Base-by-base conservation (phyloP, 2,888 invertebrate species). In the Drosophila setosimentum region DNA sequence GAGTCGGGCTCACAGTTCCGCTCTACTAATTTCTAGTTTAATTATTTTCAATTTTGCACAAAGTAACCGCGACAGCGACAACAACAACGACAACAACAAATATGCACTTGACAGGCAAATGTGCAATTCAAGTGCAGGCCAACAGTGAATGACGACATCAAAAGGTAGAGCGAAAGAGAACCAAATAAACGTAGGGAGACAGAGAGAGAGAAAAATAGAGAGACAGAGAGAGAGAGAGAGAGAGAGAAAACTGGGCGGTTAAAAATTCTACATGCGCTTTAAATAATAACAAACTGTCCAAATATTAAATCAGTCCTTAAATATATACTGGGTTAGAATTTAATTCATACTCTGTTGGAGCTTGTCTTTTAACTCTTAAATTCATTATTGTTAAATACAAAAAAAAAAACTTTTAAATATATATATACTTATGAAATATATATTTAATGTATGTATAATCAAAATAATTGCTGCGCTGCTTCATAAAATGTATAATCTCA, bases 21-120 rank as follows among this genome's bases (percentile, higher is more conserved):
- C 87, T 87, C 87, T 87, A 89, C 78, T 87, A 87, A 87, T 89
- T 87, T 80, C 73, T 76, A 76, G 87, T 86, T 88, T 88, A 88
- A 85, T 85, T 85, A 85, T 88, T 85, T 87, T 76, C 71, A 78
- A 85, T 85, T 85, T 85, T 73, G 68, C 77, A 78, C 87, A 87
- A 87, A 87, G 87, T 89, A 84, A 83, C 79, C 81, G 74, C 81
- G 76, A 76, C 82, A 74, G 58, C 80, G 45, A 54, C 73, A 68
- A 65, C 72, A 73, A 60, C 71, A 63, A 64, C 68, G 60, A 58
- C 80, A 53, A 51, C 66, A 59, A 68, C 59, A 63, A 73, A 66
- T 77, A 73, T 73, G 75, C 82, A 82, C 82, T 82, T 83, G 82
- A 82, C 78, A 72, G 68, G 70, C 67, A 76, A 73, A 83, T 71